Evolutionary conservation across 2,113 vertebrate genomes (phyloP), one percentile per base, ranked within the genome.

Genomic region (Ctenomys sociabilis): DNA sequence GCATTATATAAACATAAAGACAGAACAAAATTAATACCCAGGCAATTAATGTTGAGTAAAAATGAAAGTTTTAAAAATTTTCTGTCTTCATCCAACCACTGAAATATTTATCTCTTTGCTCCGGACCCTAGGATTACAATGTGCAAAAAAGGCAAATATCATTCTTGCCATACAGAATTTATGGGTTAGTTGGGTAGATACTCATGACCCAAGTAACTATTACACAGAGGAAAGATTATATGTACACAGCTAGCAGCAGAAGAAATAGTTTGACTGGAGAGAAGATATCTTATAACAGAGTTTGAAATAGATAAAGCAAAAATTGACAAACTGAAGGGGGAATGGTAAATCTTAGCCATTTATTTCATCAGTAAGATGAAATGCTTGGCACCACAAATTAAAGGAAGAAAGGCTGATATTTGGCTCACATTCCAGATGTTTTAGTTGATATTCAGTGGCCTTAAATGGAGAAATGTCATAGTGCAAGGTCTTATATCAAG

Each of bases 61-160:
- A 77, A 32, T 52, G 57, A 89, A 57, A 24, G n/a, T n/a, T 40
- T n/a, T 32, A 80, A 59, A 80, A 54, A 89, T 70, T 80, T 91
- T 1, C 22, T 87, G 1, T 37, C 19, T 35, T 45, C 73, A 72
- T 59, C 90, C 49, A 80, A 61, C 83, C 10, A 5, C 22, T 78
- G 22, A 91, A 91, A 61, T 61, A 64, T 24, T 93, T 68, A 3
- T 45, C 28, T 88, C 73, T 96, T 90, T 95, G 22, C 54, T 88
- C 7, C 12, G 45, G 7, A 6, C 10, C 43, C 68, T 91, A 52
- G 37, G 54, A 73, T 88, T 73, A 85, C 21, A 66, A 64, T 72
- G 24, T 66, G 32, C 40, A 45, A 90, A 93, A 80, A 91, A 61
- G 59, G 77, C 7, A 49, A 81, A 66, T 13, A 11, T 66, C 19